Conservation (phyloP, 2,113 vertebrate genomes). For the Corvus hawaiiensis region DNA sequence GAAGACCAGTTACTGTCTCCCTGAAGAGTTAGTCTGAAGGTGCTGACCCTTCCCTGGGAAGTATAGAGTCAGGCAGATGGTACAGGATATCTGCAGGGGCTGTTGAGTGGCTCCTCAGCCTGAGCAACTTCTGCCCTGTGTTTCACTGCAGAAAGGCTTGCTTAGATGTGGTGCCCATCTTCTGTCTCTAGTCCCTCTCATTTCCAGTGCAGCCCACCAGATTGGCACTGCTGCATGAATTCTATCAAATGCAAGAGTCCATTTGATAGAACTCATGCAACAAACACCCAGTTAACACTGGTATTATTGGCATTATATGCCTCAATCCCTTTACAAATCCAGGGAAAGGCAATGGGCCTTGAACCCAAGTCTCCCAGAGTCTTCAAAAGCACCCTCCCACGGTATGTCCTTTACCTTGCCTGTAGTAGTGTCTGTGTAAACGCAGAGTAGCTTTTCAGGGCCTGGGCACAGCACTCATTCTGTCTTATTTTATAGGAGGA, state of each 20-base stretch:
- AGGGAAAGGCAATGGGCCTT: neutral
- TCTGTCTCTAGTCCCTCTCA: neutral
- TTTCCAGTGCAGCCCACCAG: neutral
- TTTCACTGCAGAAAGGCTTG: neutral
- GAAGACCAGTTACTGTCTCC: neutral
- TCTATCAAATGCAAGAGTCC: neutral
- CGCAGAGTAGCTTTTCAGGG: neutral
- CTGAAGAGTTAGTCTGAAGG: neutral
- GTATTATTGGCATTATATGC: neutral
- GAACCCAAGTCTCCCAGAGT: neutral
- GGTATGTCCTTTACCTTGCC: neutral
- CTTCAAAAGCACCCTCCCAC: neutral
- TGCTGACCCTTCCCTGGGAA: neutral
- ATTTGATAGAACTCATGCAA: neutral
- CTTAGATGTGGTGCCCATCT: neutral
- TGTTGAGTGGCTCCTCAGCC: neutral
- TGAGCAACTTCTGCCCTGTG: neutral
- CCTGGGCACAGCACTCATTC: neutral
- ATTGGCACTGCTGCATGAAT: neutral
- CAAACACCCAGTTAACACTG: neutral
- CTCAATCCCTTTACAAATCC: neutral
- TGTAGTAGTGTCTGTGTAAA: neutral
- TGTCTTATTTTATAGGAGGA: slow-evolving; percentile 54
- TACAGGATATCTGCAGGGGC: neutral
- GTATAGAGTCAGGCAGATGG: neutral